These are phyloP conservation scores for Cyanoramphus novaezelandiae DNA, from an alignment of 2,113 vertebrate genomes.

Conservation along the genomic window DNA sequence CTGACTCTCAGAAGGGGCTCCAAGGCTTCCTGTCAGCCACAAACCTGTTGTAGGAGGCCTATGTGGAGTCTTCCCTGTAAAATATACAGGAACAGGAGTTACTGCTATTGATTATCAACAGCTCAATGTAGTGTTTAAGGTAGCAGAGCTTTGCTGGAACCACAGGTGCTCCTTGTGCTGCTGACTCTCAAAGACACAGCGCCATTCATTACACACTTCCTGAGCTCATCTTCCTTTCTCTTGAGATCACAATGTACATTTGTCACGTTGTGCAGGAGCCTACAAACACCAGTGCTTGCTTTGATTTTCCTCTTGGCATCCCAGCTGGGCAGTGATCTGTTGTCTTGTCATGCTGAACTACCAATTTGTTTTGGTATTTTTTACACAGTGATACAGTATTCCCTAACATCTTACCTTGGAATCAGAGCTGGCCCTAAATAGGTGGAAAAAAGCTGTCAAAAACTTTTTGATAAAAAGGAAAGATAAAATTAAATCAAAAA, in stretches of 20 bases:
- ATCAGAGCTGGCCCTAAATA: not conserved
- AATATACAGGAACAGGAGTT: not conserved
- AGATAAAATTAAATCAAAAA: not conserved
- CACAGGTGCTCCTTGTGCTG: not conserved
- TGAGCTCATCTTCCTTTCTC: not conserved
- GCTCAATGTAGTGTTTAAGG: not conserved
- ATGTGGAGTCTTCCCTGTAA: not conserved
- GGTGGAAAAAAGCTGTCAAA: not conserved
- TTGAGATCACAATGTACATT: not conserved
- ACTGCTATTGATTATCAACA: not conserved
- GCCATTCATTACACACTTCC: not conserved
- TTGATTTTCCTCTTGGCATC: slow-evolving; percentile 41
- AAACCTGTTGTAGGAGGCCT: not conserved
- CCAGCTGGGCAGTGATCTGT: slow-evolving; percentile 7
- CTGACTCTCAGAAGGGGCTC: not conserved
- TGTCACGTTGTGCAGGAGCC: not conserved
- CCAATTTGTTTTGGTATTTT: not conserved
- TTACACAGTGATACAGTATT: not conserved
- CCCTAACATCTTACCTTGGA: not conserved
- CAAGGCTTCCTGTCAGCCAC: not conserved
- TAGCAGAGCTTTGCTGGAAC: not conserved
- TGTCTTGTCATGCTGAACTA: not conserved
- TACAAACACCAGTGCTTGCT: not conserved
- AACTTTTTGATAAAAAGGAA: not conserved
- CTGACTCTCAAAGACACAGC: not conserved